Conservation (phyloP, 1,140 invertebrate genomes). For the Dreissena rostriformis region DNA sequence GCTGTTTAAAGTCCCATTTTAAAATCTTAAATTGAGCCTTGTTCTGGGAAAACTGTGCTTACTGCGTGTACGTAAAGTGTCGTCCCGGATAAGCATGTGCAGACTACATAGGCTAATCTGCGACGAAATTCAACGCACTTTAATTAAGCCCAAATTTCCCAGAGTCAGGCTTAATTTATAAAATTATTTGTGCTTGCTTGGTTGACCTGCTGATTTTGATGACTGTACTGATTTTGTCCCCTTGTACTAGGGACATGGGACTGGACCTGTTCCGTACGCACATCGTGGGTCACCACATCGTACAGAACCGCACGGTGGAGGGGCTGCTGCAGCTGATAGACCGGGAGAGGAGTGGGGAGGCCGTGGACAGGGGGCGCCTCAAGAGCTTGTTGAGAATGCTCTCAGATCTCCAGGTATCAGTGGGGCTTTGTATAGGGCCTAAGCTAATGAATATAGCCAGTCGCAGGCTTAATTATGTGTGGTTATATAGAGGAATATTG, state of each 20-base stretch:
- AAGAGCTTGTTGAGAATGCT: slow-evolving; percentile 98
- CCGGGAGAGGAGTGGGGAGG: slow-evolving; percentile 95
- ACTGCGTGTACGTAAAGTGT: too few species aligned
- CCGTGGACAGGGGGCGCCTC: slow-evolving; percentile 95
- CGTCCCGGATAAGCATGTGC: too few species aligned
- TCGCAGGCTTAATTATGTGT: too few species aligned
- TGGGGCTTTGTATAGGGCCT: neutral
- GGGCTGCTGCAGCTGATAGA: slow-evolving; percentile 96
- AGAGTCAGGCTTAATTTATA: too few species aligned
- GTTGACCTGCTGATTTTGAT: neutral
- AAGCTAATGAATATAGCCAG: too few species aligned
- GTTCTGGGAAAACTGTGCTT: too few species aligned
- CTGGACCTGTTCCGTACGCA: slow-evolving; percentile 96
- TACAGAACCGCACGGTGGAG: slow-evolving; percentile 96
- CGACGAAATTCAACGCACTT: too few species aligned
- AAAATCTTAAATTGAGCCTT: neutral
- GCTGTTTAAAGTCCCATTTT: too few species aligned
- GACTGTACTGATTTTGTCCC: neutral
- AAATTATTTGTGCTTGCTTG: neutral
- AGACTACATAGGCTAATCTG: too few species aligned
- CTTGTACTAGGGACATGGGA: slow-evolving; percentile 97
- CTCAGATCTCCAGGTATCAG: slow-evolving; percentile 88
- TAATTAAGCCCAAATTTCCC: too few species aligned
- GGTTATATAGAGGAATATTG: too few species aligned
- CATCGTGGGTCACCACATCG: slow-evolving; percentile 94